A percentile compares a stretch with the other conserved stretches of the same genome.
Evolutionary conservation across 2,797 vertebrate genomes (phyloP).

Genomic region (Megalops cyprinoides): DNA sequence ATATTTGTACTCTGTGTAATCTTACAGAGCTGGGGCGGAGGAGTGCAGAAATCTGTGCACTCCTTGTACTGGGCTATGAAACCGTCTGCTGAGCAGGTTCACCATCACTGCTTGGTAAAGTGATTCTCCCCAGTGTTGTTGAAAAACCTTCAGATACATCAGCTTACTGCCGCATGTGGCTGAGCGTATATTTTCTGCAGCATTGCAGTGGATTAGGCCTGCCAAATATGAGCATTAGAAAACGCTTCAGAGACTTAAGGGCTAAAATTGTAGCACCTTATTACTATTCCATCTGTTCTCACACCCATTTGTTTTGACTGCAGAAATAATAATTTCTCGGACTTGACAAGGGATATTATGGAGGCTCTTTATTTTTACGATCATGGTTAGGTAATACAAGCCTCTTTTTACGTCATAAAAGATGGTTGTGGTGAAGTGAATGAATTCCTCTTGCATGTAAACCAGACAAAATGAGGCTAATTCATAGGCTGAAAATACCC

Average conservation of each 20-base stretch:
- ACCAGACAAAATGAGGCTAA: not conserved
- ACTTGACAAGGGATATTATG: not conserved
- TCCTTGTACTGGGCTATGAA: not conserved
- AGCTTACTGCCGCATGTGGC: not conserved
- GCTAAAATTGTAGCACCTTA: too few relatives aligned
- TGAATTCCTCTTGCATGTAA: not conserved
- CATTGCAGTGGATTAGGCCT: not conserved
- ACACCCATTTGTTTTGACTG: not conserved
- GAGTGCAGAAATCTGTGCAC: not conserved
- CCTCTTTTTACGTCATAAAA: not conserved
- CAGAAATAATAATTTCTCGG: not conserved
- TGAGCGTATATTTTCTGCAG: not conserved
- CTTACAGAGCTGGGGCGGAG: not conserved
- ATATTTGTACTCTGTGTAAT: too few relatives aligned
- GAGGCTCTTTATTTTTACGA: not conserved
- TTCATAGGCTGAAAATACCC: constrained; percentile 3
- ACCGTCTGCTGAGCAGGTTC: not conserved
- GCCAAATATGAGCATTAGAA: not conserved
- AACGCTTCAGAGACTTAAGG: too few relatives aligned
- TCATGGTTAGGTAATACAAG: not conserved
- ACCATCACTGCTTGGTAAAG: not conserved
- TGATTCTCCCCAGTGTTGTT: too few relatives aligned
- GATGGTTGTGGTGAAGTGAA: not conserved
- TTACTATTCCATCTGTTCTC: not conserved
- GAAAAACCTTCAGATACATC: too few relatives aligned